Percentiles rank a stretch among this genome's conserved stretches.
Conservation (phyloP, 2,797 vertebrate genomes). For the Artibeus lituratus region DNA sequence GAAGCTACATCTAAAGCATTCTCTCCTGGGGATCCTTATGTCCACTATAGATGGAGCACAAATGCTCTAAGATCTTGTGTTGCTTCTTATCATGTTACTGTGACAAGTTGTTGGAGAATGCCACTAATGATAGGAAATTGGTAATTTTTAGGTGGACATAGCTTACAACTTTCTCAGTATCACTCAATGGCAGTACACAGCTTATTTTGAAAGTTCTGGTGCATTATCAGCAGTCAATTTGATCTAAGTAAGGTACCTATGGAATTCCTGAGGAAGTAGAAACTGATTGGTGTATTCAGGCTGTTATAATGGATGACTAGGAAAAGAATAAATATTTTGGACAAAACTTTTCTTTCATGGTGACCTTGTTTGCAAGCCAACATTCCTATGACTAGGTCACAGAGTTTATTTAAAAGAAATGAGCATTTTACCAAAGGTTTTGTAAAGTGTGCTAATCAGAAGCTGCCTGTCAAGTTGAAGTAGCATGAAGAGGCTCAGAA, state of each 20-base stretch:
- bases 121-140: background rate
- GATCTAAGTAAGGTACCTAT: background rate
- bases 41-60: background rate
- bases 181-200: background rate
- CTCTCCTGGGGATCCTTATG: background rate
- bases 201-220: background rate
- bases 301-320: background rate
- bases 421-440: constrained; percentile 81
- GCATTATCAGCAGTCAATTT: background rate
- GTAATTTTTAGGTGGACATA: background rate
- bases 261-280: background rate
- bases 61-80: background rate
- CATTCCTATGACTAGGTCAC: constrained; percentile 48
- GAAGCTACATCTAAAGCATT: background rate
- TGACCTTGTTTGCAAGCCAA: constrained; percentile 59
- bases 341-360: background rate
- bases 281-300: background rate
- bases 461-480: constrained; percentile 87
- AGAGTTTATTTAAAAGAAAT: constrained; percentile 84
- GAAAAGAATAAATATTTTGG: background rate
- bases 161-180: background rate
- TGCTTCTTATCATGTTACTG: background rate
- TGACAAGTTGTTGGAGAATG: constrained; percentile 1
- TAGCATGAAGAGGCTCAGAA: constrained; percentile 84
- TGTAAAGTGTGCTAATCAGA: constrained; percentile 83